Conservation (phyloP, 2,113 vertebrate genomes). For the Rhineura floridana region DNA sequence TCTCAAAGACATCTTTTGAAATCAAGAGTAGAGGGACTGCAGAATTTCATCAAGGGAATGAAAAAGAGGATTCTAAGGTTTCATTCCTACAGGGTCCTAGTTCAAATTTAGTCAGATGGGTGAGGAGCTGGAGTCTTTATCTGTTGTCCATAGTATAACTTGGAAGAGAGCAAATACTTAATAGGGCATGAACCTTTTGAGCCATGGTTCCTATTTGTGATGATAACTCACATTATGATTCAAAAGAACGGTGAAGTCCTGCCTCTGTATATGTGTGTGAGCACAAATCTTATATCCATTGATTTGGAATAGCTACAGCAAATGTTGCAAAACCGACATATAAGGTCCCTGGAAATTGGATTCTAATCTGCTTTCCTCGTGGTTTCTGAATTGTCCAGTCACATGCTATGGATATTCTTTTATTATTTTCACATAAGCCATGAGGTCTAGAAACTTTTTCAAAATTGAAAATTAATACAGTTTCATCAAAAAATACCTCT, state of each 20-base stretch:
- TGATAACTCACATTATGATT: not conserved
- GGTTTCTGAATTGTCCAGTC: not conserved
- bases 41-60: not conserved
- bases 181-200: not conserved
- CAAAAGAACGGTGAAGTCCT: not conserved
- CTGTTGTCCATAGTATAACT: not conserved
- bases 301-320: not conserved
- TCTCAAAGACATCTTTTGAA: conserved; percentile 45
- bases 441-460: not conserved
- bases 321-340: not conserved
- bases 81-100: not conserved
- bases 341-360: not conserved
- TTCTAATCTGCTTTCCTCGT: not conserved
- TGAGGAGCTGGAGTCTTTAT: not conserved
- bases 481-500: not conserved
- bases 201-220: not conserved
- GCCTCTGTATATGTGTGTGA: not conserved
- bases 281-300: not conserved
- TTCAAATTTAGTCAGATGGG: conserved; percentile 17
- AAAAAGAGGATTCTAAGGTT: conserved; percentile 6
- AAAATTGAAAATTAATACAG: not conserved
- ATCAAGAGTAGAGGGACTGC: conserved; percentile 8
- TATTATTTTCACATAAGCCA: not conserved
- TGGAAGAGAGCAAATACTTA: not conserved
- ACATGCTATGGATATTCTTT: not conserved